phyloP scores from a whole-genome alignment of 2,113 vertebrate species.

The Excalfactoria chinensis region DNA sequence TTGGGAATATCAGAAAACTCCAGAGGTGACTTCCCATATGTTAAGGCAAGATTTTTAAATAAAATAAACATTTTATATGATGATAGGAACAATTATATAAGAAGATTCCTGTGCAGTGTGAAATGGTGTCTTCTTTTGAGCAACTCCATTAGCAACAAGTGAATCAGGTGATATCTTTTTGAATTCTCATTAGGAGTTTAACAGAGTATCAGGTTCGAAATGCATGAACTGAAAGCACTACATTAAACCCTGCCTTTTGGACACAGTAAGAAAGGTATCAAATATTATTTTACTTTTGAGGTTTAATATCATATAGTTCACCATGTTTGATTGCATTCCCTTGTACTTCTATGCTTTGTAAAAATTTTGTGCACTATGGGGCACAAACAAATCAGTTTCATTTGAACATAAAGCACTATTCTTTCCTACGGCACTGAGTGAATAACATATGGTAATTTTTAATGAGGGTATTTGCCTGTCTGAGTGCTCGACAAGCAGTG shows the following conservation, averaged over 20 bases:
- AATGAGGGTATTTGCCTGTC: neutral
- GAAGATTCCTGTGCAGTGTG: neutral
- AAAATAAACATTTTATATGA: neutral
- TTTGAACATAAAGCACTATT: neutral
- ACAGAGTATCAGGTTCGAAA: neutral
- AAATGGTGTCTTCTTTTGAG: neutral
- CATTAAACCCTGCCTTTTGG: neutral
- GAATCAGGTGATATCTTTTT: neutral
- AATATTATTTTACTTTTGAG: neutral
- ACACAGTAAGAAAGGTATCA: neutral
- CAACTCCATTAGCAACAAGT: neutral
- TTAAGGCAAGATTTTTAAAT: neutral
- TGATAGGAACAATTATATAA: neutral
- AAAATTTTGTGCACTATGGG: conserved; percentile 10
- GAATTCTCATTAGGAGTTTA: neutral
- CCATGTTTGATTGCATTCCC: neutral
- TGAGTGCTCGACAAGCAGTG: conserved; percentile 9
- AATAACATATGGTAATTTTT: conserved; percentile 18
- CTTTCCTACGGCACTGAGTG: neutral
- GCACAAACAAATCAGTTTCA: conserved; percentile 20
- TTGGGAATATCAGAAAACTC: conserved; percentile 2
- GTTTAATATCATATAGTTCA: neutral
- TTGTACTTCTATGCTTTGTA: neutral
- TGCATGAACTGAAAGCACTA: neutral
- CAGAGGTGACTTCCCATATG: neutral